Evolutionary conservation across 1,140 invertebrate genomes (phyloP), one percentile per base, ranked within the genome.

Genomic region (Argopecten irradians): DNA sequence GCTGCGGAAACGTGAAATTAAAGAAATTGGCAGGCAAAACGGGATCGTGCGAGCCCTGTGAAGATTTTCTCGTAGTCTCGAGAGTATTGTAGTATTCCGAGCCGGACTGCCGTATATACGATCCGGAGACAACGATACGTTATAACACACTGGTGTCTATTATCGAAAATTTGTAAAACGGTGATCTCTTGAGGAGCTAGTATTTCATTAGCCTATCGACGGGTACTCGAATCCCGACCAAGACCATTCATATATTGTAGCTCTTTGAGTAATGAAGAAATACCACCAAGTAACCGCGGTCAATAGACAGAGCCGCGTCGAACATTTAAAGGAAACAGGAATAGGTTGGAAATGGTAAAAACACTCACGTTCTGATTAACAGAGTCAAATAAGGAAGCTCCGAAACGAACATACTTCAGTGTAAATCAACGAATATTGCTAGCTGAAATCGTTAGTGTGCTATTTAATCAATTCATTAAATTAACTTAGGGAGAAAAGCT

Each of bases 221-320:
- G 55, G n/a, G 55, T 71, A 71, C 55, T 71, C 55, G 55, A 71
- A 71, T n/a, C 43, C 9, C 43, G 22, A 16, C 43, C 3, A 71
- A 28, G n/a, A 71, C 22, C 55, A 71, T 71, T 71, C 55, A 71
- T 71, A 71, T 28, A 71, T 71, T 71, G 55, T 71, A 28, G 1
- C 55, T 71, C 55, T 71, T 71, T 71, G 55, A 71, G 55, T 71
- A 71, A 71, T 71, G 55, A 71, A 71, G n/a, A 71, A 71, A 71
- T 71, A n/a, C 55, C 11, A 71, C 22, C 55, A 71, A 71, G n/a
- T 71, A 28, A 19, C 55, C 55, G 55, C n/a, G 22, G 55, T 71
- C 55, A 71, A 71, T 28, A 71, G 55, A 71, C 55, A 71, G 28
- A 71, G 55, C 55, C 55, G 55, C 55, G 19, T 71, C 55, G 28